Evolutionary conservation across 1,140 invertebrate genomes (phyloP).

Genomic region (Drosophila triauraria): DNA sequence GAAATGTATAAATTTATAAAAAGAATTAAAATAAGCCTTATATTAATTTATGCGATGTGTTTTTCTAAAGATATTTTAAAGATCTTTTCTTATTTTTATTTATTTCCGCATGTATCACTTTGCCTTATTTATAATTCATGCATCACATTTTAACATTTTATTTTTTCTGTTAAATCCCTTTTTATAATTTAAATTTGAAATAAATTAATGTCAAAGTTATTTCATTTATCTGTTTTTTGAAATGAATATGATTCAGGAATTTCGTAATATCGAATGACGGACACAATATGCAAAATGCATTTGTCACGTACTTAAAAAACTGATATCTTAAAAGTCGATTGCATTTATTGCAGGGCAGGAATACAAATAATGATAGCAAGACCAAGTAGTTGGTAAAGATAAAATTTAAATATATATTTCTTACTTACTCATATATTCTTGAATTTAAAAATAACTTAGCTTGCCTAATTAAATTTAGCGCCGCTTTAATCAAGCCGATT

Average conservation of each 20-base stretch:
- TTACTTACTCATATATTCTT: not conserved
- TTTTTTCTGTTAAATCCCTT: not conserved
- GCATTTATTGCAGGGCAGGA: not conserved
- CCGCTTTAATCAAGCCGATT: slow-evolving; percentile 1
- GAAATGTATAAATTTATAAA: too few relatives aligned
- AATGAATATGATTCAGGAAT: slow-evolving; percentile 1
- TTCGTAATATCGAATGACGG: not conserved
- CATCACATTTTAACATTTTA: not conserved
- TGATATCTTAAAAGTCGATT: slow-evolving; percentile 4
- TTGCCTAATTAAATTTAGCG: not conserved
- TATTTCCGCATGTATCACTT: too few relatives aligned
- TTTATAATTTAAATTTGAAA: not conserved
- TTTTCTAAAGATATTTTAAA: too few relatives aligned
- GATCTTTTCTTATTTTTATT: too few relatives aligned
- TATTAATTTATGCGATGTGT: too few relatives aligned
- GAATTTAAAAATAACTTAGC: not conserved
- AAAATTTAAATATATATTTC: not conserved
- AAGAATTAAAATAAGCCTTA: too few relatives aligned
- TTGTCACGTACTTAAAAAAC: slow-evolving; percentile 4
- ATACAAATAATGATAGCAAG: not conserved
- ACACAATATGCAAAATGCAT: slow-evolving; percentile 12
- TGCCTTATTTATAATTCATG: not conserved
- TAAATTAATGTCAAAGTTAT: not conserved
- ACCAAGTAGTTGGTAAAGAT: not conserved
- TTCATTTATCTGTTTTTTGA: not conserved